These are phyloP conservation scores for Pholis gunnellus DNA, from an alignment of 2,113 vertebrate genomes.

Conservation along the genomic window DNA sequence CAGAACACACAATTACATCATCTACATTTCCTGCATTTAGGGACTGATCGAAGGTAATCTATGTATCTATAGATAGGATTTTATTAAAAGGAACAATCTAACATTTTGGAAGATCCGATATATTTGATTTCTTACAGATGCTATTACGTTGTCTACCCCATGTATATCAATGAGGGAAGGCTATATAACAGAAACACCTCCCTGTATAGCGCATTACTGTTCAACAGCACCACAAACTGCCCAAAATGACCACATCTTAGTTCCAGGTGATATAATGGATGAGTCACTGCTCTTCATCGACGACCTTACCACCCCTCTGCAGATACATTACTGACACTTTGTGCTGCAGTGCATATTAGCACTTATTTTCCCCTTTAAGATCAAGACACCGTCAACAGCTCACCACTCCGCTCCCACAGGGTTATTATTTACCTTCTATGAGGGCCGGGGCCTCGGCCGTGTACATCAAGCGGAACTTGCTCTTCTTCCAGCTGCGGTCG, in stretches of 20 bases:
- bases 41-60: background rate
- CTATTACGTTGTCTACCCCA: no score
- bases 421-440: constrained; percentile 86
- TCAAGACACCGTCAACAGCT: background rate
- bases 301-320: background rate
- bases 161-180: background rate
- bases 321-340: constrained; percentile 22
- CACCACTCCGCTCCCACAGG: background rate
- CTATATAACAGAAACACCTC: background rate
- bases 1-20: constrained; percentile 14
- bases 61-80: background rate
- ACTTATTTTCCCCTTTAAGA: background rate
- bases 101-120: background rate
- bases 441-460: constrained; percentile 91
- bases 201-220: background rate
- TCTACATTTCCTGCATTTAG: background rate
- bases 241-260: background rate
- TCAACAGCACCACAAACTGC: background rate
- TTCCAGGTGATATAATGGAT: background rate
- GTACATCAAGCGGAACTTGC: constrained; percentile 95
- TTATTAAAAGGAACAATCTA: background rate
- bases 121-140: background rate
- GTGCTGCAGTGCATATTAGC: background rate
- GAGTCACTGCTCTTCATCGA: constrained; percentile 13
- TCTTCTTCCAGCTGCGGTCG: constrained; percentile 98